Base-by-base conservation (phyloP, 2,113 vertebrate genomes). In the Chroicocephalus ridibundus region DNA sequence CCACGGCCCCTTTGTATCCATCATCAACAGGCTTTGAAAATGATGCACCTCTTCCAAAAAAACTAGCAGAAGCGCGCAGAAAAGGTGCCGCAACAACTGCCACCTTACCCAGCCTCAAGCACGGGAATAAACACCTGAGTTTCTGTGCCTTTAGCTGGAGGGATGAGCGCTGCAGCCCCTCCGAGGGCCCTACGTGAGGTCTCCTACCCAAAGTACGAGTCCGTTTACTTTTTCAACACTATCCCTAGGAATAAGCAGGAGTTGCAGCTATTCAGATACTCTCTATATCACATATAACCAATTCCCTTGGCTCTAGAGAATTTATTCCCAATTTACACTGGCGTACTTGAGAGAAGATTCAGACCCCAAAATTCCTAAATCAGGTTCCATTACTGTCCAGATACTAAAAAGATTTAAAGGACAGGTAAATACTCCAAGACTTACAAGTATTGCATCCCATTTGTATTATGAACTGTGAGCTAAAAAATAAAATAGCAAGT, bases 161-260 rank as follows among this genome's bases (percentile, higher is more conserved):
- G 82, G 3, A 5, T 6, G 12, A 91, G 51, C 1, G 2, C 38
- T 74, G 16, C 55, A 52, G 16, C 42, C 44, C 65, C 69, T 24
- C 2, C 1, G 40, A 87, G 17, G 34, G n/a, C 32, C 58, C 46
- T 70, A 15, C 0, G 0, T 36, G 40, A 88, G 25, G 3, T 10
- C 27, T 69, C 42, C 51, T n/a, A 44, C 58, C 8, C 51, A 21
- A 88, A 74, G 49, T 12, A 81, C 0, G 2, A 71, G 13, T 25
- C 40, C 71, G 8, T 49, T 81, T 38, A 12, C 44, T 52, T 76
- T 93, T 78, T 36, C 69, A 84, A n/a, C 36, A 27, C 13, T 34
- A 68, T 64, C 25, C 40, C 42, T 20, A 61, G 40, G n/a, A 93
- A 40, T 8, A 75, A 86, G 47, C 64, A 86, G 71, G 11, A 86